Base-by-base conservation (phyloP, 1,140 invertebrate genomes). In the Drosophila rufa region DNA sequence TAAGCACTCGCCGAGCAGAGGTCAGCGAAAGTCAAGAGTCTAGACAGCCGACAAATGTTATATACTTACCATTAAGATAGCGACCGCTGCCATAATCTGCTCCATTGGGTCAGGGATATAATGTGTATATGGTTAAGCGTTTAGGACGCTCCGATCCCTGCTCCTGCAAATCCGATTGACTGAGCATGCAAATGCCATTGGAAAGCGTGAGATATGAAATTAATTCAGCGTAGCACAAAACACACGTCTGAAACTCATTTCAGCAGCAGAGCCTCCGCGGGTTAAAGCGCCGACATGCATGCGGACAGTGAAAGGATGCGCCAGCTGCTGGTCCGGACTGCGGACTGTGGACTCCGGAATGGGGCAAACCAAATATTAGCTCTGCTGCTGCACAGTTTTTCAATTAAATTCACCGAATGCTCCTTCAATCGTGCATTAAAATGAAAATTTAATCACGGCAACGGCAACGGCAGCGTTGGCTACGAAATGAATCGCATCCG, bases 381-480 rank as follows among this genome's bases (percentile, higher is more conserved):
- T 65, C 73, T 79, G 55, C 64, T 51, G 77, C 80, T 67, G 84
- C 62, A 79, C 58, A 67, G 85, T 87, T 90, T 73, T 89, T 89
- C 84, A 89, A 89, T 90, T 90, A 89, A 89, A 81, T 90, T 84
- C 85, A 45, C 55, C 74, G 80, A 90, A 84, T 81, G 85, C 85
- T 81, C 67, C 85, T 79, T 90, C 84, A 90, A 84, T 90, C 85
- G 84, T 89, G 84, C 85, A 89, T 84, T 84, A 80, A 89, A 89
- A 89, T 90, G 80, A 89, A 89, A 89, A 89, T 87, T 87, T 90
- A 89, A 89, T 87, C 84, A 81, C 86, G 81, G 65, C 84, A 84
- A 56, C 30, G 57, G 61, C 53, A 40, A 56, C 36, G 42, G 55
- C 47, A 6, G 17, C 27, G 27, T 30, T 53, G 30, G 58, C 55